Percentiles rank a stretch among this genome's conserved stretches.
Evolutionary conservation across 2,888 invertebrate species (phyloP).

Genomic region (Nudaria mundana): DNA sequence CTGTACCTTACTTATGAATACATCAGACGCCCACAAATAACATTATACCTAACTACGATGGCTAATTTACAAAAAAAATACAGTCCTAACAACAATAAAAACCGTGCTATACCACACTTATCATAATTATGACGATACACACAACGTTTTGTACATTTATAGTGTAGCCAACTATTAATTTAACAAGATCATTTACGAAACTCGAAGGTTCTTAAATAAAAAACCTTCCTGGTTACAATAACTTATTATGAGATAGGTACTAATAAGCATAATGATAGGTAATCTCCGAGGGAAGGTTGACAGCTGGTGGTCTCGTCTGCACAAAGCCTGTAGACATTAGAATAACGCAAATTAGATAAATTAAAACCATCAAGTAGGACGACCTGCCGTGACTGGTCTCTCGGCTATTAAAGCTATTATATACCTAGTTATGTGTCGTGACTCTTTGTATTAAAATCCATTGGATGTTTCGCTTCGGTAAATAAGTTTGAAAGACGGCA

Average conservation of each 20-base stretch:
- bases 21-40: no score
- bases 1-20: no score
- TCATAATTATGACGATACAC: no score
- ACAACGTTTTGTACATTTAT: background rate
- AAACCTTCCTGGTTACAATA: slow-evolving; percentile 55
- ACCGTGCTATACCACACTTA: no score
- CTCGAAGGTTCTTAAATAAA: slow-evolving; percentile 54
- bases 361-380: slow-evolving; percentile 46
- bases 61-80: no score
- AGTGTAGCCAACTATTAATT: background rate
- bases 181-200: slow-evolving; percentile 26
- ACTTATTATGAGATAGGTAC: slow-evolving; percentile 1
- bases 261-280: slow-evolving; percentile 33
- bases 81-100: no score
- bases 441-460: slow-evolving; percentile 13
- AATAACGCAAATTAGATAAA: slow-evolving; percentile 40
- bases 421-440: slow-evolving; percentile 14
- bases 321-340: slow-evolving; percentile 27
- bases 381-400: slow-evolving; percentile 39
- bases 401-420: slow-evolving; percentile 27
- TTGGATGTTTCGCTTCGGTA: slow-evolving; percentile 7
- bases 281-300: slow-evolving; percentile 46
- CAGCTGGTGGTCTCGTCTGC: slow-evolving; percentile 30
- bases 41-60: no score
- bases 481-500: slow-evolving; percentile 5